These are phyloP conservation scores for Calosoma granatense DNA, from an alignment of 1,140 invertebrate genomes.

Conservation along the genomic window DNA sequence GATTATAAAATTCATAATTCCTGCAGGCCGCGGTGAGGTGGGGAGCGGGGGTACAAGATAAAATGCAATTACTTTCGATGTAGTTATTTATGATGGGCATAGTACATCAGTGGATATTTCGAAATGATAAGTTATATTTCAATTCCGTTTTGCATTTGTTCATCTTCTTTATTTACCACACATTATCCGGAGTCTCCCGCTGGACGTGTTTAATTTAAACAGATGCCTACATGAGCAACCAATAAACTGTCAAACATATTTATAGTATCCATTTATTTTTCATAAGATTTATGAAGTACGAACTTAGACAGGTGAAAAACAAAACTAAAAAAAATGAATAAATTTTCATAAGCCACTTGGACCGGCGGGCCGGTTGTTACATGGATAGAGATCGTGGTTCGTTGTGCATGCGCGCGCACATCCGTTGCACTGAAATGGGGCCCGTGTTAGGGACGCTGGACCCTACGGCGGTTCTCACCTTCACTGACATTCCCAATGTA, in stretches of 20 bases:
- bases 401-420: too few relatives aligned
- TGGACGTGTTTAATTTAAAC: background rate
- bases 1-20: too few relatives aligned
- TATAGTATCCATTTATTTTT: background rate
- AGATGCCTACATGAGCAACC: background rate
- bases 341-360: conserved; percentile 5
- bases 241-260: conserved; percentile 9
- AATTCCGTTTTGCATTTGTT: too few relatives aligned
- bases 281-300: background rate
- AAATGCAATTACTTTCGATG: too few relatives aligned
- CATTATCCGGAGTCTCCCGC: background rate
- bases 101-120: too few relatives aligned
- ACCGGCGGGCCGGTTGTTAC: background rate
- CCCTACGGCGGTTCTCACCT: background rate
- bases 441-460: background rate
- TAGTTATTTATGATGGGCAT: too few relatives aligned
- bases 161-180: background rate
- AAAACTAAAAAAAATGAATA: background rate
- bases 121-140: too few relatives aligned
- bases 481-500: background rate
- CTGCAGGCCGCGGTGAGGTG: too few relatives aligned
- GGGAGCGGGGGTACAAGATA: too few relatives aligned
- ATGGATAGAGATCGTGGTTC: background rate
- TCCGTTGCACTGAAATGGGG: background rate
- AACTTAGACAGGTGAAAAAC: conserved; percentile 1